Evolutionary conservation across 2,113 vertebrate genomes (phyloP), one percentile per base, ranked within the genome.

Genomic region (Gavialis gangeticus): DNA sequence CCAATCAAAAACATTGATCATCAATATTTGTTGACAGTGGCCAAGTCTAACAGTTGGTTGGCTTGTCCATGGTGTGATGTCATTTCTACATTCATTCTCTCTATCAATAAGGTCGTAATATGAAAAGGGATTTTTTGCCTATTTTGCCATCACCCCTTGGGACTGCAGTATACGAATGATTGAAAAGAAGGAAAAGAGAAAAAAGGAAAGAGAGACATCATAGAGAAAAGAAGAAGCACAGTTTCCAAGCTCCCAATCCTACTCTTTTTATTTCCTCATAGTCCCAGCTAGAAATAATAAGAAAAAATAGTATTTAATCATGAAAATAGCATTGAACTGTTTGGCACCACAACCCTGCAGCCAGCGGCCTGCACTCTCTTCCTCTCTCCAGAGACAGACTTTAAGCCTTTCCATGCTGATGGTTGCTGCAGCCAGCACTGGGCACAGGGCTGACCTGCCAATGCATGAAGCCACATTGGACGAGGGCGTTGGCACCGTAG

Each of bases 131-230:
- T 66, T 92, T 89, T 92, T 80, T 96, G 94, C 85, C 19, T 85
- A 69, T 55, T 80, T 37, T 87, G 69, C 62, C 92, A 90, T 91
- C 89, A 90, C 84, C 34, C 79, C 77, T 6, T 6, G 66, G 58
- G 79, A 58, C 6, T 71, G 71, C 95, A 46, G 83, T 77, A 84
- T 90, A 91, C 79, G 94, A 89, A 95, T 90, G 63, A 54, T 28
- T 57, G 82, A 79, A 69, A 46, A 13, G 17, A n/a, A 69, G 89
- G 30, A n/a, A 93, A 75, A 75, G 18, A 69, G 30, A 3, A 79
- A 37, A 30, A 30, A 34, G 34, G 34, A 37, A 22, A 71, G 22
- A 71, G 21, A 12, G 12, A 37, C 1, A 0, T 57, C 1, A 0
- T 54, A 62, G 64, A 85, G 77, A 76, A 79, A 21, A 92, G 34